These are phyloP conservation scores for Zygothrica quintamaculata DNA, from an alignment of 2,888 invertebrate species.

Conservation along the genomic window DNA sequence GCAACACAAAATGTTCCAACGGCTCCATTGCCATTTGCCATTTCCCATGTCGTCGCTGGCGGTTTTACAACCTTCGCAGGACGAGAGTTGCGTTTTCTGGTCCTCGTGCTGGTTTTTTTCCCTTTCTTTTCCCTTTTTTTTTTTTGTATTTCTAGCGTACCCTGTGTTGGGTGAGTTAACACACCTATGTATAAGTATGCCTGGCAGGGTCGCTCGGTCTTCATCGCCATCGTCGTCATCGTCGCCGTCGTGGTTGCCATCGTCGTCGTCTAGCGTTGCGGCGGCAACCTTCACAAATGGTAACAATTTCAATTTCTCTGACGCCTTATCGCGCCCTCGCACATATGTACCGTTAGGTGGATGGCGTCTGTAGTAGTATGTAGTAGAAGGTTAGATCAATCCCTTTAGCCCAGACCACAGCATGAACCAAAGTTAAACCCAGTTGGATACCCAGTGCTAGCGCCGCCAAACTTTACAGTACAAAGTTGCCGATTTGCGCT, in stretches of 20 bases:
- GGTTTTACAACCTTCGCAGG: slow-evolving; percentile 79
- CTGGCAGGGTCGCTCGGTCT: slow-evolving; percentile 45
- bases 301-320: slow-evolving; percentile 81
- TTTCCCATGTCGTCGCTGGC: slow-evolving; percentile 70
- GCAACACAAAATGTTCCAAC: slow-evolving; percentile 59
- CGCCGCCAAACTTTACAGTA: slow-evolving; percentile 65
- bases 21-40: slow-evolving; percentile 51
- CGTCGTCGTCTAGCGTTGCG: slow-evolving; percentile 64
- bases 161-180: slow-evolving; percentile 39
- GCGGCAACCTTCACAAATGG: slow-evolving; percentile 79
- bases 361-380: not conserved
- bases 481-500: slow-evolving; percentile 78
- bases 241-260: slow-evolving; percentile 29
- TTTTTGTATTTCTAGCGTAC: slow-evolving; percentile 13
- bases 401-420: slow-evolving; percentile 17
- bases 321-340: slow-evolving; percentile 79
- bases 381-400: slow-evolving; percentile 23
- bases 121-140: slow-evolving; percentile 25
- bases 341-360: slow-evolving; percentile 64
- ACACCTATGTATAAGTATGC: slow-evolving; percentile 58
- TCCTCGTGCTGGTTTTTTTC: no score
- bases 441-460: slow-evolving; percentile 27
- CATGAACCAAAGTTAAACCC: slow-evolving; percentile 46
- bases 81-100: slow-evolving; percentile 40
- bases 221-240: slow-evolving; percentile 51